phyloP scores from a whole-genome alignment of 2,888 invertebrate genomes.

The Drosophila robusta region DNA sequence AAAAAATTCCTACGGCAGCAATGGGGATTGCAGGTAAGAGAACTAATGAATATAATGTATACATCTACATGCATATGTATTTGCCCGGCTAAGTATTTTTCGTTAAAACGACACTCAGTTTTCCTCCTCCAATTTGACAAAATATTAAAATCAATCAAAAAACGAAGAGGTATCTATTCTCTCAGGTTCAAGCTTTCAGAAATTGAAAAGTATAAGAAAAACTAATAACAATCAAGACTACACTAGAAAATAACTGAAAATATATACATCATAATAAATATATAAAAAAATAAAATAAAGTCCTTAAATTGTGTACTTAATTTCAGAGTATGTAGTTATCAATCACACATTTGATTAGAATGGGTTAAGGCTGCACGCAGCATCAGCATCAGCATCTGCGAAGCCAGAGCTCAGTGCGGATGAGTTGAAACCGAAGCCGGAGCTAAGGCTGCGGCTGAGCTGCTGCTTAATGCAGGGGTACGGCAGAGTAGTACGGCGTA shows the following conservation, averaged over 20 bases:
- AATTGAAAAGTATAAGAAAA: too few relatives aligned
- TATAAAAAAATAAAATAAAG: too few relatives aligned
- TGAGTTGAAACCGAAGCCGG: slow-evolving; percentile 12
- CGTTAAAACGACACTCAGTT: too few relatives aligned
- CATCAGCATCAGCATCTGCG: slow-evolving; percentile 4
- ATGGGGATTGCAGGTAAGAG: neutral
- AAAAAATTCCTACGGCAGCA: slow-evolving; percentile 9
- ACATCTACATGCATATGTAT: neutral
- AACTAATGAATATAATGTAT: neutral
- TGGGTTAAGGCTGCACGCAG: slow-evolving; percentile 4
- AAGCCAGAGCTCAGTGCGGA: slow-evolving; percentile 14
- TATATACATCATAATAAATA: too few relatives aligned
- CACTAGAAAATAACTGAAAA: too few relatives aligned
- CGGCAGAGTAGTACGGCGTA: slow-evolving; percentile 7
- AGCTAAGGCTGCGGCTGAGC: neutral
- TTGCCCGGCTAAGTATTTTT: too few relatives aligned
- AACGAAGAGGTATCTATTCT: too few relatives aligned
- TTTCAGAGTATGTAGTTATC: neutral
- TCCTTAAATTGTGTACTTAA: neutral
- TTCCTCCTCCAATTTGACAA: too few relatives aligned
- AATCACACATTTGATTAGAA: neutral
- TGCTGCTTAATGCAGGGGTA: slow-evolving; percentile 32
- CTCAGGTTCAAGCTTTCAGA: too few relatives aligned
- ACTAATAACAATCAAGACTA: too few relatives aligned
- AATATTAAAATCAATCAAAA: too few relatives aligned